Evolutionary conservation across 2,797 vertebrate genomes (phyloP).

Genomic region (Parotocinclus haroldoi): DNA sequence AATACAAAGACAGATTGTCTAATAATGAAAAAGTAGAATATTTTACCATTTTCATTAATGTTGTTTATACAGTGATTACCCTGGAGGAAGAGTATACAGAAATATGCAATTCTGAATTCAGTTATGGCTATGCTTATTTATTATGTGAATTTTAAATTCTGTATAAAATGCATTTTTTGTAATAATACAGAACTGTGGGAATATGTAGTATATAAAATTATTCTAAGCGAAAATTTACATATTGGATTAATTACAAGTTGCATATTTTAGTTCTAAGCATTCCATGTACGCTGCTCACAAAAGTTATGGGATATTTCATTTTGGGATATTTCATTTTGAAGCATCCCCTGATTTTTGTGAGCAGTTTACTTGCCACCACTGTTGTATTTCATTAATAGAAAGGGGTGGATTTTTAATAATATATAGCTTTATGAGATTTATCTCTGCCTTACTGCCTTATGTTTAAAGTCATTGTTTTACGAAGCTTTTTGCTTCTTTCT

Average conservation of each 20-base stretch:
- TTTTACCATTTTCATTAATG: neutral
- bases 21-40: slow-evolving; percentile 50
- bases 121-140: slow-evolving; percentile 78
- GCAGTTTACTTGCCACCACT: slow-evolving; percentile 56
- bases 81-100: slow-evolving; percentile 53
- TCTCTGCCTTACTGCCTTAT: slow-evolving; percentile 46
- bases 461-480: slow-evolving; percentile 57
- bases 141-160: slow-evolving; percentile 80
- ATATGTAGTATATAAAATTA: slow-evolving; percentile 60
- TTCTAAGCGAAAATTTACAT: slow-evolving; percentile 41
- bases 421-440: slow-evolving; percentile 38
- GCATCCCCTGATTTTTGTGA: no score
- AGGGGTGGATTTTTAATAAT: slow-evolving; percentile 27
- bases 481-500: slow-evolving; percentile 48
- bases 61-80: slow-evolving; percentile 55
- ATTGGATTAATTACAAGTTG: slow-evolving; percentile 39
- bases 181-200: slow-evolving; percentile 70
- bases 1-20: slow-evolving; percentile 55
- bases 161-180: slow-evolving; percentile 70
- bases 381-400: slow-evolving; percentile 56
- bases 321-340: no score
- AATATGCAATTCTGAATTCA: slow-evolving; percentile 63
- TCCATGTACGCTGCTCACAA: no score
- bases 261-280: slow-evolving; percentile 63
- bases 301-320: no score